A percentile compares a stretch with the other conserved stretches of the same genome.
Conservation (phyloP, 2,888 invertebrate genomes). For the Steinernema carpocapsae region DNA sequence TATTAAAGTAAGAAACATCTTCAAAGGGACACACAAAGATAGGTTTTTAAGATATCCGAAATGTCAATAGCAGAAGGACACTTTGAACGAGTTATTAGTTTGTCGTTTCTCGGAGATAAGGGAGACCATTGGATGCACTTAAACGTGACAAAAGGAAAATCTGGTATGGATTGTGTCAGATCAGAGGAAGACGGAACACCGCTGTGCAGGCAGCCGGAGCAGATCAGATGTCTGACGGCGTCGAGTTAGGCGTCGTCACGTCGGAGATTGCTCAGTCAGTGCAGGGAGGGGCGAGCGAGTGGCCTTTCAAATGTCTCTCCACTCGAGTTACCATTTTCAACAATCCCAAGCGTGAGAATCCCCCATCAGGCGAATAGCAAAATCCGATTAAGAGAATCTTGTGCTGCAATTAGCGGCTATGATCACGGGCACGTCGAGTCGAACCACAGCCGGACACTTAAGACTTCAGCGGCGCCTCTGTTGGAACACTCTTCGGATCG, state of each 20-base stretch:
- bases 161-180: too few relatives aligned
- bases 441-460: neutral
- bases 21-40: too few relatives aligned
- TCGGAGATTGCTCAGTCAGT: neutral
- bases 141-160: too few relatives aligned
- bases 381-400: constrained; percentile 28
- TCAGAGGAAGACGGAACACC: neutral
- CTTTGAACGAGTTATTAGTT: too few relatives aligned
- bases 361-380: neutral
- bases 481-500: neutral
- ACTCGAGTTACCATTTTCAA: constrained; percentile 18
- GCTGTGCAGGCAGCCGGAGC: neutral
- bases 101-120: too few relatives aligned
- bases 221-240: neutral
- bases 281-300: neutral
- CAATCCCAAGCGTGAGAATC: constrained; percentile 30
- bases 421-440: constrained; percentile 3
- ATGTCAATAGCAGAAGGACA: too few relatives aligned
- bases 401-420: constrained; percentile 29
- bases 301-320: neutral
- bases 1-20: too few relatives aligned
- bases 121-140: too few relatives aligned
- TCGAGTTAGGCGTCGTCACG: neutral
- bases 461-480: too few relatives aligned
- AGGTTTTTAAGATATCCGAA: too few relatives aligned